Base-by-base conservation (phyloP, 2,797 vertebrate genomes). In the Ciconia nigra region DNA sequence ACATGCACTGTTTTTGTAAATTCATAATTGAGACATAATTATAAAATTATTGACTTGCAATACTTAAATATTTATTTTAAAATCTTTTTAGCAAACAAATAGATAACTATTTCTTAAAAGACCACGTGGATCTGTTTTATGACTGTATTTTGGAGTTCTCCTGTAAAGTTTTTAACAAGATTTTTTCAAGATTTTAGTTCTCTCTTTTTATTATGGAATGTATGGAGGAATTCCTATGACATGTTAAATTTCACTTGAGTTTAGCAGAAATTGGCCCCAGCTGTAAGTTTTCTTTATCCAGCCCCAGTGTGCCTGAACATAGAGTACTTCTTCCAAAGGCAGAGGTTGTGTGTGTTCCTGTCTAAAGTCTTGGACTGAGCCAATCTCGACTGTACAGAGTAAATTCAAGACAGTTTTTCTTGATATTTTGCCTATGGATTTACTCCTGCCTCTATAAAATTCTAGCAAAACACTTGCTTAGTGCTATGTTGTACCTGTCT, bases 221-320 rank as follows among this genome's bases (percentile, higher is more conserved):
- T 87, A 76, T 79, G 55, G 44, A 87, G 73, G 52, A 94, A 88
- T 95, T 94, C 69, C 71, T 94, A 8, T 84, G 88, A 96, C 90
- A 95, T 93, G 90, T 95, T 96, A 96, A 89, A 91, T 95, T 95
- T 95, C 73, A 80, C 73, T 93, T 96, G 88, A 89, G 52, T 97
- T 94, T 87, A 94, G 91, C 55, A 84, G 85, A 89, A 96, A 95
- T 90, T 96, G 93, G 95, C 91, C 91, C 55, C 80, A 89, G 93
- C 71, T 96, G 69, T 95, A 94, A 86, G 94, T 96, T 96, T 91
- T 88, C 90, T 93, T 96, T 95, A 92, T 94, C 83, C 94, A 96
- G 88, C 44, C 55, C 52, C 46, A 49, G 90, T 92, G 70, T 73
- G 77, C 86, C 71, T 95, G 86, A 93, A 96, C 91, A 91, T 8